Percentiles rank a stretch among this genome's conserved stretches.
Evolutionary conservation across 2,113 vertebrate species (phyloP).

Genomic region (Oncorhynchus masou): DNA sequence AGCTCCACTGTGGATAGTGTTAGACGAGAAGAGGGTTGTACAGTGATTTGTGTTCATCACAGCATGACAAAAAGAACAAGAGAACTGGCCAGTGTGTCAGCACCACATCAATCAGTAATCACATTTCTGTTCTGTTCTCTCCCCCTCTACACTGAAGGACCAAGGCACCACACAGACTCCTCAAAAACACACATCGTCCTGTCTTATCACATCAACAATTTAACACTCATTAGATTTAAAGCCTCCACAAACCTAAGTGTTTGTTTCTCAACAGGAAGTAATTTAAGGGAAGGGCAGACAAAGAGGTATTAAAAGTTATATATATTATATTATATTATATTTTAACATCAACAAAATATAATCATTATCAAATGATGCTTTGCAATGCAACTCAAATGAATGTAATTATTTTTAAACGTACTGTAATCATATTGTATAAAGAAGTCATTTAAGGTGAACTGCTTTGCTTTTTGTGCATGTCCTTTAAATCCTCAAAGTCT

Average conservation of each 20-base stretch:
- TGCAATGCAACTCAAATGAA: background rate
- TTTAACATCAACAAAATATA: background rate
- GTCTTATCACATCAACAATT: background rate
- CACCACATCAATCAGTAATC: slow-evolving; percentile 57
- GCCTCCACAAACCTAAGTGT: background rate
- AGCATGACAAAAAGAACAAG: slow-evolving; percentile 11
- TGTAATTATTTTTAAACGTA: background rate
- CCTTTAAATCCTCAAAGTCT: slow-evolving; percentile 1
- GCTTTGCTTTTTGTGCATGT: background rate
- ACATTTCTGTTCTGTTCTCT: slow-evolving; percentile 28
- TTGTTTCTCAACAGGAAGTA: background rate
- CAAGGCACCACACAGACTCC: background rate
- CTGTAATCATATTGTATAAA: background rate
- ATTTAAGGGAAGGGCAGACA: background rate
- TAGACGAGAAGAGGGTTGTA: slow-evolving; percentile 25
- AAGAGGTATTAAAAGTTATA: background rate
- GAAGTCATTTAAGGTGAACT: background rate
- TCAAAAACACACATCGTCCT: background rate
- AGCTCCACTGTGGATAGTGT: slow-evolving; percentile 22
- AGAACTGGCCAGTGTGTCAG: slow-evolving; percentile 20
- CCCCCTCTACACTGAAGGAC: slow-evolving; percentile 3
- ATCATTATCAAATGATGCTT: background rate
- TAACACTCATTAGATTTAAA: background rate
- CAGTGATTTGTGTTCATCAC: slow-evolving; percentile 51
- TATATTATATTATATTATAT: background rate